Percentiles rank a stretch among this genome's conserved stretches.
Evolutionary conservation across 1,140 invertebrate genomes (phyloP).

Genomic region (Scaptomyza graminum): DNA sequence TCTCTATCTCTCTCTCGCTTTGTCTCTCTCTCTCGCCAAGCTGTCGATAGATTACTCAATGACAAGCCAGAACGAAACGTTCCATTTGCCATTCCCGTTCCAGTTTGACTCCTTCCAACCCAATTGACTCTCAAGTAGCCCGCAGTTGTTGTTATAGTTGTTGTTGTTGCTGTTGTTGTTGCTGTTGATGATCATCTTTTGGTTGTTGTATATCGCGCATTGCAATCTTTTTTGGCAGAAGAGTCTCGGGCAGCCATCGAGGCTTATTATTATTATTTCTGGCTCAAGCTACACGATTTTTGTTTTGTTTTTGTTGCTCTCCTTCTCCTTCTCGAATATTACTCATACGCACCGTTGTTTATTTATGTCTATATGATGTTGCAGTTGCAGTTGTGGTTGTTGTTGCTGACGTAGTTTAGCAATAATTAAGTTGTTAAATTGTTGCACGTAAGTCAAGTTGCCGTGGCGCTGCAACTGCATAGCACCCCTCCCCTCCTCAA

Average conservation of each 20-base stretch:
- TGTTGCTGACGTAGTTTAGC: constrained; percentile 78
- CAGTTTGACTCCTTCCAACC: not conserved
- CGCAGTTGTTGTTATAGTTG: constrained; percentile 16
- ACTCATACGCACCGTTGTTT: constrained; percentile 79
- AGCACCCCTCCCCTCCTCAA: not conserved
- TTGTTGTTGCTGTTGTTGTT: constrained; percentile 27
- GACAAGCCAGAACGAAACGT: constrained; percentile 58
- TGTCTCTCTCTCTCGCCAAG: constrained; percentile 38
- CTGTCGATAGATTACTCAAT: constrained; percentile 84
- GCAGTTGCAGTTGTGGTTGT: constrained; percentile 15
- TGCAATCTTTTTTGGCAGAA: constrained; percentile 71
- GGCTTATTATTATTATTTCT: constrained; percentile 64
- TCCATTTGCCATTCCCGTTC: constrained; percentile 11
- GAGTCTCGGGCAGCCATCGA: constrained; percentile 24
- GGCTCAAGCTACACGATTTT: constrained; percentile 58
- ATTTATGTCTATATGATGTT: constrained; percentile 63
- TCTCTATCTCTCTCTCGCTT: constrained; percentile 4
- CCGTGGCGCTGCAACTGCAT: constrained; percentile 19
- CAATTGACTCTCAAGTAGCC: constrained; percentile 44
- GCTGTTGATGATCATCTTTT: constrained; percentile 67
- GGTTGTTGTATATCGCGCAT: constrained; percentile 53
- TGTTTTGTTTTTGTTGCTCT: not conserved
- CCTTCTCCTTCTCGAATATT: constrained; percentile 43
- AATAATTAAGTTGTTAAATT: constrained; percentile 84
- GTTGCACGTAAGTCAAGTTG: constrained; percentile 79